phyloP scores from a whole-genome alignment of 2,113 vertebrate species.

The Ciconia stormi region DNA sequence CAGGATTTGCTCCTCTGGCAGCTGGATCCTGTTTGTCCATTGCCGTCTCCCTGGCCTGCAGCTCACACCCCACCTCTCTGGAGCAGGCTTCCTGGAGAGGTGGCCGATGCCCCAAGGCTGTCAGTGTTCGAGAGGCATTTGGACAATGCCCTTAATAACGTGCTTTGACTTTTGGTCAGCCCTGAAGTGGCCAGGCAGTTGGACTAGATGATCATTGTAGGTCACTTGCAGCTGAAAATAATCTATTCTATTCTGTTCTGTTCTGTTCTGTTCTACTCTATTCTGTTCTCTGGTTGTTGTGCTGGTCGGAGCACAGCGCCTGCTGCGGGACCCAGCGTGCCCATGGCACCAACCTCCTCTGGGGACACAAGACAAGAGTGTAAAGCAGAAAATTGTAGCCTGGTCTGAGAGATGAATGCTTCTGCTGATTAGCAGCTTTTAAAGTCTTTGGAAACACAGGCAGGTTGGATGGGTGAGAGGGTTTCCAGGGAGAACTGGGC shows the following conservation, averaged over 20 bases:
- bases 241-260: neutral
- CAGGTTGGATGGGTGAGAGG: neutral
- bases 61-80: neutral
- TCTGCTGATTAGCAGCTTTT: neutral
- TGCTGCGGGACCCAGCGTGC: accelerated
- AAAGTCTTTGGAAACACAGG: neutral
- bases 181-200: neutral
- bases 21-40: constrained; percentile 68
- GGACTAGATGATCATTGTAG: accelerated
- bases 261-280: too few species aligned
- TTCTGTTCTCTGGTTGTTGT: neutral
- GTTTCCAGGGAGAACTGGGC: neutral
- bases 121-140: neutral
- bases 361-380: neutral
- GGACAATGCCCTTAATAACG: neutral
- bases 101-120: accelerated
- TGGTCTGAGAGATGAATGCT: neutral
- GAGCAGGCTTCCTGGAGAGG: neutral
- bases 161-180: neutral
- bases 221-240: neutral
- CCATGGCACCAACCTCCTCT: too few species aligned
- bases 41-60: neutral
- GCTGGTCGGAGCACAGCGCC: accelerated
- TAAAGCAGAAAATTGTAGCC: neutral
- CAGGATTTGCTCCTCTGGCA: constrained; percentile 56